Conservation (phyloP, 2,888 invertebrate genomes). For the Mayetiola destructor region DNA sequence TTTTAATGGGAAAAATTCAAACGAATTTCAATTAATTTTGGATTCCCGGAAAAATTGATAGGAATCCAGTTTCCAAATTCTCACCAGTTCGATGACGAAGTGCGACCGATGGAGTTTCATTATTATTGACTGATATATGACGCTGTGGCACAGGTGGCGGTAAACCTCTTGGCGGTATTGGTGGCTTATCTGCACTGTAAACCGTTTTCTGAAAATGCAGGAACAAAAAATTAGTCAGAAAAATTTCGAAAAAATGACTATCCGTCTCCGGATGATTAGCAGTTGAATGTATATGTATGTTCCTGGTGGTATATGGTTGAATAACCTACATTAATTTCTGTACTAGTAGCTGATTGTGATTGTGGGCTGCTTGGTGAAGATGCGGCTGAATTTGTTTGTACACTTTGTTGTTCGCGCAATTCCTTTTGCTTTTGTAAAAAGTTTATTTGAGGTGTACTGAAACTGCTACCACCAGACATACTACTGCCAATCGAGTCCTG, state of each 20-base stretch:
- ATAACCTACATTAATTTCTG: too few species aligned
- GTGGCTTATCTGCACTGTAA: slow-evolving; percentile 37
- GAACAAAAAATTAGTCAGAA: too few species aligned
- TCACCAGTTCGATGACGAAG: slow-evolving; percentile 25
- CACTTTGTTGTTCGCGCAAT: slow-evolving; percentile 30
- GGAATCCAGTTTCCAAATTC: neutral
- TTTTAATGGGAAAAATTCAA: slow-evolving; percentile 13
- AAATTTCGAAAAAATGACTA: too few species aligned
- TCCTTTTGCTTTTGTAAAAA: slow-evolving; percentile 38
- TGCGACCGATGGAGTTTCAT: slow-evolving; percentile 22
- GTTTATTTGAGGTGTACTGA: slow-evolving; percentile 39
- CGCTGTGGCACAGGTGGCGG: slow-evolving; percentile 41
- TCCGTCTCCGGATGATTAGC: too few species aligned
- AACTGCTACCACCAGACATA: slow-evolving; percentile 28
- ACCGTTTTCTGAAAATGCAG: too few species aligned
- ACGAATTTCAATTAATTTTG: too few species aligned
- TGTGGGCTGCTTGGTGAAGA: slow-evolving; percentile 26
- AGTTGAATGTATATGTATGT: too few species aligned
- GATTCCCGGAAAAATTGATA: neutral
- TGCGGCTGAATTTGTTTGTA: slow-evolving; percentile 21
- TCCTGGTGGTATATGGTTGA: too few species aligned
- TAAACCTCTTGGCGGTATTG: slow-evolving; percentile 43
- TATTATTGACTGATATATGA: slow-evolving; percentile 32
- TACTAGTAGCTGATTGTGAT: neutral
- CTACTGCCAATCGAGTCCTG: slow-evolving; percentile 29